These are phyloP conservation scores for Oxystoma pomonae DNA, from an alignment of 2,888 invertebrate species.

Conservation along the genomic window DNA sequence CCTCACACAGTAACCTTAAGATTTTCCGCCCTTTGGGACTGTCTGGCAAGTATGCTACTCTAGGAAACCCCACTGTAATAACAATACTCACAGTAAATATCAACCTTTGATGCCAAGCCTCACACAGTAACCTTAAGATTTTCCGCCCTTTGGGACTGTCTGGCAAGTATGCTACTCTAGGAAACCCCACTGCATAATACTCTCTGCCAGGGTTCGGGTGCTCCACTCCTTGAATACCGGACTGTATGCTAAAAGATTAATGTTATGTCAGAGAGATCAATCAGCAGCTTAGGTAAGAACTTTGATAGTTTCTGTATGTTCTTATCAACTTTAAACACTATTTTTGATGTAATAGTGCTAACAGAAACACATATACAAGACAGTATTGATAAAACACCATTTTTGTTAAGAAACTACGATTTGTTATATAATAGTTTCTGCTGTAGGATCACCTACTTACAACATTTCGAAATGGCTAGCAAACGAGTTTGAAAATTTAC, in stretches of 20 bases:
- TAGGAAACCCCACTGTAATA: slow-evolving; percentile 83
- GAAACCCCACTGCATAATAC: slow-evolving; percentile 88
- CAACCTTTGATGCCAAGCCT: slow-evolving; percentile 78
- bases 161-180: slow-evolving; percentile 76
- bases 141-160: slow-evolving; percentile 77
- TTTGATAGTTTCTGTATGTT: no score
- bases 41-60: slow-evolving; percentile 80
- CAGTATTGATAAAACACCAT: no score
- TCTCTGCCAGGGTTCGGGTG: slow-evolving; percentile 80
- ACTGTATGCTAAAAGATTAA: slow-evolving; percentile 62
- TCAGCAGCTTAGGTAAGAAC: no score
- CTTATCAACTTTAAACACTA: no score
- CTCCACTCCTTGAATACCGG: slow-evolving; percentile 75
- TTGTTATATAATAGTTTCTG: no score
- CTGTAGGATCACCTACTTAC: no score
- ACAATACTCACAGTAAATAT: slow-evolving; percentile 85
- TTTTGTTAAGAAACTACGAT: no score
- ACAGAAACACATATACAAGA: no score
- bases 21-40: slow-evolving; percentile 75
- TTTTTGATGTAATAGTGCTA: no score
- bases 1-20: slow-evolving; percentile 68
- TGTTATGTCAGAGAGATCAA: no score
- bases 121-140: slow-evolving; percentile 69
- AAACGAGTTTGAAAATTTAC: no score
- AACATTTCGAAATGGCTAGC: no score